Conservation (phyloP, 64 coral and sea anemone species). For the Orbicella faveolata region DNA sequence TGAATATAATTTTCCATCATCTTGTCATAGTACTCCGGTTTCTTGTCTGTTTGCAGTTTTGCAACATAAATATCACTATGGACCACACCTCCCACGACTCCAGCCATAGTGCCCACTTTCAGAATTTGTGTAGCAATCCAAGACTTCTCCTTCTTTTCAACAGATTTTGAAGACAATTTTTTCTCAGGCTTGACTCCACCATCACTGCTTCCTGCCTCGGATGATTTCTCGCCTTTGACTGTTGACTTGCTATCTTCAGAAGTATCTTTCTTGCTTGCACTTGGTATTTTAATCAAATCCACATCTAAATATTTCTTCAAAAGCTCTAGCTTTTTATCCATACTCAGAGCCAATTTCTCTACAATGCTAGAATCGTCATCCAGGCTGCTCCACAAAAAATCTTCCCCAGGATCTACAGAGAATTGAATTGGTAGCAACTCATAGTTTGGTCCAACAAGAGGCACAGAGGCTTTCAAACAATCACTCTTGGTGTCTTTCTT, state of each 20-base stretch:
- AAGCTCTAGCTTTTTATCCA: constrained; percentile 58
- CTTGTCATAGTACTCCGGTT: constrained; percentile 84
- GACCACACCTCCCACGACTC: constrained; percentile 43
- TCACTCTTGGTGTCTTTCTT: constrained; percentile 36
- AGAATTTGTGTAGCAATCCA: constrained; percentile 72
- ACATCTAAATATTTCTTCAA: constrained; percentile 87
- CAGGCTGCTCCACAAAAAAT: constrained; percentile 69
- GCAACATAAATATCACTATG: constrained; percentile 64
- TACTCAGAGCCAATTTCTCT: constrained; percentile 41
- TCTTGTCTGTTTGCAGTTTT: constrained; percentile 70
- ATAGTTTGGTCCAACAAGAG: constrained; percentile 73
- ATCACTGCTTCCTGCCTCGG: neutral
- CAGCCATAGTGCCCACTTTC: constrained; percentile 72
- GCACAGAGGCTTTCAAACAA: constrained; percentile 56
- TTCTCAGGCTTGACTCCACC: neutral
- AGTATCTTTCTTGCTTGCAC: constrained; percentile 53
- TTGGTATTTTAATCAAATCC: constrained; percentile 51
- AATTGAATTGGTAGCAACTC: constrained; percentile 82
- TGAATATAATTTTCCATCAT: constrained; percentile 92
- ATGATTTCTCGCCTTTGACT: constrained; percentile 49
- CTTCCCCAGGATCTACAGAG: constrained; percentile 67
- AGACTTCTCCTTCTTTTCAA: constrained; percentile 63
- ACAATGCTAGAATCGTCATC: constrained; percentile 37
- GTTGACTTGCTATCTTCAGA: constrained; percentile 7
- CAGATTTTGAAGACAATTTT: constrained; percentile 27